Percentiles rank a stretch among this genome's conserved stretches.
These are phyloP conservation scores for Gastracanthus pulcherrimus DNA, from an alignment of 2,888 invertebrate species.

Conservation along the genomic window DNA sequence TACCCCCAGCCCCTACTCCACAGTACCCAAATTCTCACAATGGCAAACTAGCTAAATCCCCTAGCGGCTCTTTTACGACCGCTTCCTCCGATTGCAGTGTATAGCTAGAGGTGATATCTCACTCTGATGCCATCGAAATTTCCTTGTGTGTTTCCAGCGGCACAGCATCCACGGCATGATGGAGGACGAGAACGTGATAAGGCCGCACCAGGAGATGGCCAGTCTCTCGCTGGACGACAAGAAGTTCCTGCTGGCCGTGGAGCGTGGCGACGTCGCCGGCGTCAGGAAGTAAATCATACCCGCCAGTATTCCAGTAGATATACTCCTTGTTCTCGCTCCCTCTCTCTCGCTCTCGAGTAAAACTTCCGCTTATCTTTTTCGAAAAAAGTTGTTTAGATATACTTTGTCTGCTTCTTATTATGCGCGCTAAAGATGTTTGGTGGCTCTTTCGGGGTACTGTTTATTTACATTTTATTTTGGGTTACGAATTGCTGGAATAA, in stretches of 20 bases:
- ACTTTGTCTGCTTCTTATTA: too few relatives aligned
- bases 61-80: too few relatives aligned
- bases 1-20: too few relatives aligned
- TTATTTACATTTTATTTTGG: too few relatives aligned
- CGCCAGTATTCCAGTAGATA: too few relatives aligned
- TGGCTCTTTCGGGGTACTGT: too few relatives aligned
- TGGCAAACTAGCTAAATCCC: too few relatives aligned
- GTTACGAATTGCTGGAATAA: too few relatives aligned
- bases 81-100: not conserved
- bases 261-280: constrained; percentile 97
- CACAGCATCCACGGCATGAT: constrained; percentile 96
- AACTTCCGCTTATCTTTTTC: too few relatives aligned
- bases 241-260: constrained; percentile 95
- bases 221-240: constrained; percentile 92
- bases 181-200: constrained; percentile 92
- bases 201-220: constrained; percentile 93
- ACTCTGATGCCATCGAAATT: not conserved
- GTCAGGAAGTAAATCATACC: constrained; percentile 83
- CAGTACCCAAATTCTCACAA: too few relatives aligned
- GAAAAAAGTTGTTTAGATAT: too few relatives aligned
- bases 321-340: not conserved
- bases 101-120: not conserved
- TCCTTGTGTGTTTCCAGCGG: constrained; percentile 81
- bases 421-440: too few relatives aligned
- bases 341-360: not conserved